Evolutionary conservation across 1,140 invertebrate species (phyloP).

Genomic region (Drosophila bocki): DNA sequence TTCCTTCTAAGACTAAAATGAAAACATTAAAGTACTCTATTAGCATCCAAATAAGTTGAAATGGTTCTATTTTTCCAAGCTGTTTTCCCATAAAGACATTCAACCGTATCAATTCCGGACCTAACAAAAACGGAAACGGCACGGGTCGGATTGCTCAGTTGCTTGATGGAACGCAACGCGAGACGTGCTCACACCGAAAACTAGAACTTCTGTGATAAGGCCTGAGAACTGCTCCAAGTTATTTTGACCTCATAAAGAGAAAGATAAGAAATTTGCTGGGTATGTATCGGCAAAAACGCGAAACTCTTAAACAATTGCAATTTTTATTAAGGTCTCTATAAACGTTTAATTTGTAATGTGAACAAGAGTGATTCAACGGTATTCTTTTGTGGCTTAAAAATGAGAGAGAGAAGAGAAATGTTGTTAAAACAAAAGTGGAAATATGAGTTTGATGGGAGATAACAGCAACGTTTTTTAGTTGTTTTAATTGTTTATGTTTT

Average conservation of each 20-base stretch:
- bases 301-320: constrained; percentile 17
- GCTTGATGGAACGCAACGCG: constrained; percentile 51
- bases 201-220: constrained; percentile 48
- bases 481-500: not conserved
- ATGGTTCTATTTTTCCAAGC: no score
- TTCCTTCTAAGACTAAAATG: not conserved
- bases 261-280: constrained; percentile 48
- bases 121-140: constrained; percentile 70
- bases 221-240: constrained; percentile 15
- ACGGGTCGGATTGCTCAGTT: constrained; percentile 53
- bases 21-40: not conserved
- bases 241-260: constrained; percentile 55
- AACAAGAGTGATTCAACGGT: not conserved
- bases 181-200: constrained; percentile 58
- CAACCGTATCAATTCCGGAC: constrained; percentile 33
- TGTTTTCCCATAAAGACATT: constrained; percentile 5
- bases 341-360: not conserved
- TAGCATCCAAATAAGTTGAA: no score
- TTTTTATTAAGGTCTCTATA: not conserved
- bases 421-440: not conserved
- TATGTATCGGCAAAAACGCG: constrained; percentile 28
- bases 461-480: no score
- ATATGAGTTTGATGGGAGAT: not conserved
- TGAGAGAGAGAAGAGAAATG: no score
- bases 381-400: not conserved